These are phyloP conservation scores for Australoheros scitulus DNA, from an alignment of 2,113 vertebrate genomes.

Conservation along the genomic window DNA sequence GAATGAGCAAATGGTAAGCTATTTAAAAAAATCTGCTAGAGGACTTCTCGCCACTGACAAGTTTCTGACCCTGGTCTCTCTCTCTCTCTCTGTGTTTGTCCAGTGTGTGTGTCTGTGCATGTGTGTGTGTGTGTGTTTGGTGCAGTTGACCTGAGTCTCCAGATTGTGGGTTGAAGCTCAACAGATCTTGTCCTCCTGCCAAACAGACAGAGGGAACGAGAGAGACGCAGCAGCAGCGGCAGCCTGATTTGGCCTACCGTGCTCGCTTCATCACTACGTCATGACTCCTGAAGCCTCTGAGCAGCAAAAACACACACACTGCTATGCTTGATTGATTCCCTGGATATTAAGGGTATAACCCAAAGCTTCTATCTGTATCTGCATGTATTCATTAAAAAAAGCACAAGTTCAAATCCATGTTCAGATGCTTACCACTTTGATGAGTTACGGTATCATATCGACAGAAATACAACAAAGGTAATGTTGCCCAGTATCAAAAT, in stretches of 20 bases:
- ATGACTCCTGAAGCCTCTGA: neutral
- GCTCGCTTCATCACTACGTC: neutral
- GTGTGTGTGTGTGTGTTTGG: neutral
- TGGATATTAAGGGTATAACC: neutral
- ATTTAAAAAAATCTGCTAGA: neutral
- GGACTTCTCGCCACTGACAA: neutral
- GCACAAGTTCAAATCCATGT: neutral
- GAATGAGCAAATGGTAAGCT: neutral
- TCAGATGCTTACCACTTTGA: neutral
- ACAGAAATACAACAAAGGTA: neutral
- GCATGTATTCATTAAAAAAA: neutral
- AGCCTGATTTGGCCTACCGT: neutral
- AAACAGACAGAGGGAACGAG: slow-evolving; percentile 11
- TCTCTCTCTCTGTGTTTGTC: neutral
- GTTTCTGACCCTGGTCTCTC: neutral
- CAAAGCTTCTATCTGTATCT: neutral
- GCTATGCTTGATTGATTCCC: neutral
- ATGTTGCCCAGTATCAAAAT: neutral
- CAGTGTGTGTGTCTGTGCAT: too few relatives aligned
- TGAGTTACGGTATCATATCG: neutral
- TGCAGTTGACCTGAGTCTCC: slow-evolving; percentile 33
- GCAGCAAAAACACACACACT: neutral
- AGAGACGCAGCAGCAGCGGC: neutral
- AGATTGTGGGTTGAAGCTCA: slow-evolving; percentile 23
- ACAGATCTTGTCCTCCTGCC: slow-evolving; percentile 36